Base-by-base conservation (phyloP, 2,888 invertebrate genomes). In the Calliopum simillimum region DNA sequence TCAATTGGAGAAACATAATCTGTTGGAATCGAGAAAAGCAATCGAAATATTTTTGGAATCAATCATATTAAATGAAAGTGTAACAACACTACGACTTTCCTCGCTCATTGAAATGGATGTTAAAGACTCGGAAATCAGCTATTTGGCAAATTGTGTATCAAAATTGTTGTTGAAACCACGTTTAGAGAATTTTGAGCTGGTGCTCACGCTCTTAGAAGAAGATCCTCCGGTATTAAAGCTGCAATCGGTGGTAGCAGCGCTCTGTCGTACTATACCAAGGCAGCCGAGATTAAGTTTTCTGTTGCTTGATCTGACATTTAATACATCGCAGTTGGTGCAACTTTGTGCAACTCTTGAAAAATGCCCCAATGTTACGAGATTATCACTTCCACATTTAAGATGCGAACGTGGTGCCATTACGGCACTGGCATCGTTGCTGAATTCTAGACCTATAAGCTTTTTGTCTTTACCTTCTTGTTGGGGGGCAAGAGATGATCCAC, bases 381-480 rank as follows among this genome's bases (percentile, higher is more conserved):
- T 89, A 69, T 88, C 88, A 73, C 82, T 89, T 74, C 88, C 89
- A 12, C 89, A 89, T 82, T 83, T 89, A 69, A 86, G 88, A 69
- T 88, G 88, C 75, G 89, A 88, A 71, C 85, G 88, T 65, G 88
- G 88, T 70, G 88, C 88, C 5, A 85, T 89, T 14, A 85, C 86
- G 66, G 87, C 88, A 13, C 83, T 89, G 46, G 87, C 89, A 2
- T 85, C 86, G 55, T 78, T 89, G 23, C 83, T 89, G 33, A 85
- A 87, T 70, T 84, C 85, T 65, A 80, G 88, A 61, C 88, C 88
- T 14, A 82, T 88, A 56, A 84, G 87, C 51, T 88, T 88, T 14
- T 82, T 89, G 70, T 88, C 88, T 75, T 79, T 89, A 16, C 87
- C 88, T 49, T 88, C 88, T 46, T 87, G 88, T 73, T 88, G 88